Evolutionary conservation across 2,797 vertebrate species (phyloP), one percentile per base, ranked within the genome.

Genomic region (Sitta carolinensis): DNA sequence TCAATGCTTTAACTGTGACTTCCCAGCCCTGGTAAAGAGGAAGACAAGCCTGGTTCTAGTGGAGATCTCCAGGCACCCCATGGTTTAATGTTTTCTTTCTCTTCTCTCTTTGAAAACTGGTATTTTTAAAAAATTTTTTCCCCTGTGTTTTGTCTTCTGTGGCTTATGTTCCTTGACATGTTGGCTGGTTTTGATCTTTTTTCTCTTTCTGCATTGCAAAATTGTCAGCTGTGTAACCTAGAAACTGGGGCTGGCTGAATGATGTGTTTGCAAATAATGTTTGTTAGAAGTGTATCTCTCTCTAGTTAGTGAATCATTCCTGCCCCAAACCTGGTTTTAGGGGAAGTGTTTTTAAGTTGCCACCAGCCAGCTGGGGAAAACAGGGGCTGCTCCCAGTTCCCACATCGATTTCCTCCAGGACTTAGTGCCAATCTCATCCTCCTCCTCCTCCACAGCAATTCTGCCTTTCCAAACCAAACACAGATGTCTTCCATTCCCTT

Each of bases 161-260:
- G 94, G 91, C 92, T 97, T 95, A 92, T 78, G 69, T 95, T 95
- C 93, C 95, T 93, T 94, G 95, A 96, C 94, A 94, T 95, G 93
- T 94, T 87, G 89, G 94, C 93, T 95, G 96, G 92, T 96, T 97
- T 97, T 96, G 95, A 96, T 96, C 96, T 95, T 95, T 95, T 66
- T 95, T 83, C 81, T 89, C 88, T 96, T 95, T 95, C 92, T 92
- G 93, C 89, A 83, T 92, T 94, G 86, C 87, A 94, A 92, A 92
- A 95, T 90, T 94, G 92, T 94, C 96, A 95, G 93, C 94, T 92
- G 92, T 84, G 95, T 94, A 95, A 96, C 95, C 95, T 96, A 96
- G 96, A 96, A 96, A 96, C 93, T 36, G 0, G 42, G 47, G 80
- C 81, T 78, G 84, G 36, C 63, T 96, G 96, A 97, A 92, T 86